Percentiles rank a stretch among this genome's conserved stretches.
These are phyloP conservation scores for Anguilla pacifica DNA, from an alignment of 2,797 vertebrate species.

Conservation along the genomic window DNA sequence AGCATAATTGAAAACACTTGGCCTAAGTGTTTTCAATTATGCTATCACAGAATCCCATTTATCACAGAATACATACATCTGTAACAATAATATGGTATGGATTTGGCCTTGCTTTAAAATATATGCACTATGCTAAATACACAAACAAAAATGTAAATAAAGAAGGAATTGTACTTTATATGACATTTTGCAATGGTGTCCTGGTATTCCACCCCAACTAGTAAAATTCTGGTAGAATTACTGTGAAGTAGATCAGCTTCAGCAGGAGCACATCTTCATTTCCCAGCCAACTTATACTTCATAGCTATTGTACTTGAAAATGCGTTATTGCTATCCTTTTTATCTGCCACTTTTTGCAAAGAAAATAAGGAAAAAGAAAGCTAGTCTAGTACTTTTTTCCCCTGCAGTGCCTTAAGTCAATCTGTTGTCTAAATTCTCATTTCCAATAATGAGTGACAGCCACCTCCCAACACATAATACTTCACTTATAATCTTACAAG, in stretches of 20 bases:
- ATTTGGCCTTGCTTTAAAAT: not conserved
- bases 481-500: conserved; percentile 47
- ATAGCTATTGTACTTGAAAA: not conserved
- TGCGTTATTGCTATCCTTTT: too few species aligned
- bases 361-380: not conserved
- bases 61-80: not conserved
- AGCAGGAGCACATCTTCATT: not conserved
- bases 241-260: not conserved
- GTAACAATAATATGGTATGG: not conserved
- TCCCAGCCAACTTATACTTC: not conserved
- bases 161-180: not conserved
- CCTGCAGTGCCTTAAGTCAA: conserved; percentile 18
- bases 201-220: not conserved
- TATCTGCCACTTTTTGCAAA: not conserved
- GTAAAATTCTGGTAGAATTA: not conserved
- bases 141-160: not conserved
- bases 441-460: conserved; percentile 42
- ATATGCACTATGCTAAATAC: not conserved
- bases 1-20: not conserved
- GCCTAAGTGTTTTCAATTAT: too few species aligned
- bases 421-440: conserved; percentile 25
- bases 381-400: not conserved
- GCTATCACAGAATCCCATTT: too few species aligned
- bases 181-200: not conserved
- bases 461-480: conserved; percentile 41